Conservation (phyloP, 2,113 vertebrate species). For the Platichthys flesus region DNA sequence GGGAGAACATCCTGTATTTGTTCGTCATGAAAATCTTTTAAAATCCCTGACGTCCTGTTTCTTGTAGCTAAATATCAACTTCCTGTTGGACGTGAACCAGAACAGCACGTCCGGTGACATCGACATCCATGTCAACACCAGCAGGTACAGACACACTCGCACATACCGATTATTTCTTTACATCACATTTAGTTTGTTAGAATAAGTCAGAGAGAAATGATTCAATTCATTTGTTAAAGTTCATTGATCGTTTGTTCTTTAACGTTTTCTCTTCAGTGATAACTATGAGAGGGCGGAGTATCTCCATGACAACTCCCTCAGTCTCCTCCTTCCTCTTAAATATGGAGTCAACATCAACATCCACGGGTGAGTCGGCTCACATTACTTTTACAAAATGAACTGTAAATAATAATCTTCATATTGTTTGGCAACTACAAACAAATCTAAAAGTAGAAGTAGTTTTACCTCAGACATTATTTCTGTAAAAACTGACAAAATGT, state of each 20-base stretch:
- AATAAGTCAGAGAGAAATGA: not conserved
- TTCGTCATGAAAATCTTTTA: not conserved
- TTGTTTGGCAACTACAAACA: no score
- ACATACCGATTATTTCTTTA: not conserved
- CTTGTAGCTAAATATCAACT: conserved; percentile 88
- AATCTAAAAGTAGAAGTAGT: no score
- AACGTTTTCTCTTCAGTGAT: conserved; percentile 79
- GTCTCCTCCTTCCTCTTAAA: conserved; percentile 85
- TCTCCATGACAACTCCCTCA: conserved; percentile 81
- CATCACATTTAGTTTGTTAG: not conserved
- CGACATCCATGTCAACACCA: conserved; percentile 83
- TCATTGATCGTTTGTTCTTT: not conserved
- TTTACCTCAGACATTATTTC: no score
- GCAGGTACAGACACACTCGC: conserved; percentile 83
- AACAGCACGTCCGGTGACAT: conserved; percentile 87
- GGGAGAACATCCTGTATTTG: not conserved
- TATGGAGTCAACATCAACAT: conserved; percentile 86
- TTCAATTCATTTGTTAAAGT: not conserved
- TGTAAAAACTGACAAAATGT: no score
- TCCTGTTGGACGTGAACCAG: conserved; percentile 90
- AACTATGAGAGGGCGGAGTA: conserved; percentile 83
- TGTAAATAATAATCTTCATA: not conserved
- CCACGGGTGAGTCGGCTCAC: conserved; percentile 87
- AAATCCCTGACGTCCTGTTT: conserved; percentile 9
- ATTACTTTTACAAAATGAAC: not conserved